These are phyloP conservation scores for zebrafish (Danio rerio) DNA, from an alignment of 2,113 vertebrate genomes.

Conservation along the genomic window DNA sequence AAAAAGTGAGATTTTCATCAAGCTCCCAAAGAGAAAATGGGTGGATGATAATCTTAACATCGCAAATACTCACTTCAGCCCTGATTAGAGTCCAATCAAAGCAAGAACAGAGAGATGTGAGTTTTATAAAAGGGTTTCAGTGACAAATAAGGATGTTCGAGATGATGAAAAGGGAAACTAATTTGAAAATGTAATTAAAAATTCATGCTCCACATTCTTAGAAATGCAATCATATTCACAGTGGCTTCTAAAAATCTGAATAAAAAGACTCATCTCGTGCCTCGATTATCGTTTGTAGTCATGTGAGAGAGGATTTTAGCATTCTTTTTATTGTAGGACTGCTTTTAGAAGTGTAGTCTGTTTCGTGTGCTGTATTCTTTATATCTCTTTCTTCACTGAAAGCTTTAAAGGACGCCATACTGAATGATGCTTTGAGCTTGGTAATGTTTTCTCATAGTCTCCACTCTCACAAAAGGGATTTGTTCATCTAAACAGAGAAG, in stretches of 20 bases:
- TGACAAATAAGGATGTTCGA: neutral
- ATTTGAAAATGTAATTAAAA: neutral
- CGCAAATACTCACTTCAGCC: neutral
- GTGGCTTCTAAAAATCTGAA: neutral
- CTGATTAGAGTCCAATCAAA: constrained; percentile 15
- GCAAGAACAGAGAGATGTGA: neutral
- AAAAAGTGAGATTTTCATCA: neutral
- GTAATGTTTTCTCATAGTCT: too few relatives aligned
- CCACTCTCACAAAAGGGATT: too few relatives aligned
- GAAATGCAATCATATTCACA: neutral
- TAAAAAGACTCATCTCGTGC: too few relatives aligned
- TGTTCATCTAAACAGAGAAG: too few relatives aligned
- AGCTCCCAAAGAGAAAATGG: neutral
- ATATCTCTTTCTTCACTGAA: too few relatives aligned
- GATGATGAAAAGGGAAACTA: neutral
- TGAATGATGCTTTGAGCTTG: too few relatives aligned
- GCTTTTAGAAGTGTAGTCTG: too few relatives aligned
- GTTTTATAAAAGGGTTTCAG: neutral
- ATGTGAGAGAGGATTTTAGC: too few relatives aligned
- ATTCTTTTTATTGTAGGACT: too few relatives aligned
- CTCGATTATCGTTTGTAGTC: too few relatives aligned
- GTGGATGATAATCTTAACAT: neutral
- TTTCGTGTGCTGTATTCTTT: too few relatives aligned
- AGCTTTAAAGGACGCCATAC: too few relatives aligned
- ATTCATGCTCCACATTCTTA: neutral